Evolutionary conservation across 1,140 invertebrate species (phyloP), one percentile per base, ranked within the genome.

Genomic region (Lepidurus arcticus): DNA sequence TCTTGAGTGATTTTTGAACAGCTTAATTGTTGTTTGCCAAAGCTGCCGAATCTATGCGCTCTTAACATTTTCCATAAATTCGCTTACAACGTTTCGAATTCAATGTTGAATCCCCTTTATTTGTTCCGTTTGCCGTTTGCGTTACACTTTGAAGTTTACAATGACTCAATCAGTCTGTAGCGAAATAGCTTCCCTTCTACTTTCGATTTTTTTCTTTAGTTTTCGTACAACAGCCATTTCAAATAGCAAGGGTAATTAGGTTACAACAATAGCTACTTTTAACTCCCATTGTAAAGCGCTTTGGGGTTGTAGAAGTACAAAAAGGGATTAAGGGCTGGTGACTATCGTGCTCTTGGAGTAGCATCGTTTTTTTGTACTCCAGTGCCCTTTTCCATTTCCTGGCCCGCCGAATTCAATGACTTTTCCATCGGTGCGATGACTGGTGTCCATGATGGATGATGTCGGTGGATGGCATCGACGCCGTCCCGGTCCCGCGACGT

Each of bases 381-480:
- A 21, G 16, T 65, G 53, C 53, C 53, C 53, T 65, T 65, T 65
- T 65, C 53, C 53, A 65, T 65, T 65, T 65, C 53, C 53, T 65
- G 53, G 53, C 53, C 53, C 53, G 53, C 53, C 53, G 53, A 65
- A 65, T 65, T 65, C 53, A 65, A 65, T 65, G 53, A 65, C 53
- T 65, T 65, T 34, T 65, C 53, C 53, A 65, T 65, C 53, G 53
- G 53, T 65, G 53, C 53, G 53, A 65, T 65, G 53, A 65, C 53
- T 65, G 53, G 9, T 65, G 13, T 13, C 53, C 53, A 65, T 65
- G 53, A 65, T 65, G 53, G 53, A 65, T 65, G 53, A 65, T 65
- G 53, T 65, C 21, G 53, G 53, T 65, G 53, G 53, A 65, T 65
- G 53, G 53, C 53, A 65, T 65, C 53, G 53, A 21, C 53, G 53